Conservation (phyloP, 1,140 invertebrate species). For the Acromyrmex charruanus region DNA sequence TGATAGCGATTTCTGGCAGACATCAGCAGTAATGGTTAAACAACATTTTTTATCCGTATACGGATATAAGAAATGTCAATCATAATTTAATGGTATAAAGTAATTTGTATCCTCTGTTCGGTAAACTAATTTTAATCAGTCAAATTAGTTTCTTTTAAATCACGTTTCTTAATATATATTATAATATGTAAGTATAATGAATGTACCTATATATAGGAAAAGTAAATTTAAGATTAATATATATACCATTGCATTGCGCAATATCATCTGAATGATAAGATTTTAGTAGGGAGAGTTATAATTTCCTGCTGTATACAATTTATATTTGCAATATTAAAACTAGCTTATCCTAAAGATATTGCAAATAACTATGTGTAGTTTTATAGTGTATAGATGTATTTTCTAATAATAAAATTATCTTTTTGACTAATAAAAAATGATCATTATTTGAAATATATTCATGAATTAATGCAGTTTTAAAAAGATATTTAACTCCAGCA, state of each 20-base stretch:
- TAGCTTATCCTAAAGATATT: not conserved
- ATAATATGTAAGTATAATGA: not conserved
- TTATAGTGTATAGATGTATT: too few species aligned
- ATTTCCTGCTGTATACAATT: too few species aligned
- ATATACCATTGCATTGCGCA: not conserved
- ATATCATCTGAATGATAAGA: not conserved
- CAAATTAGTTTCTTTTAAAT: not conserved
- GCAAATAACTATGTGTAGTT: not conserved
- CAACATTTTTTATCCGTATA: not conserved
- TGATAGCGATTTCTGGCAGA: slow-evolving; percentile 10
- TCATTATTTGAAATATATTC: not conserved
- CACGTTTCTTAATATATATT: not conserved
- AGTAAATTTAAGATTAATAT: not conserved
- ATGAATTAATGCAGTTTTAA: not conserved
- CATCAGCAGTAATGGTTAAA: slow-evolving; percentile 16
- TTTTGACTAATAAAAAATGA: not conserved
- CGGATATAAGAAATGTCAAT: not conserved
- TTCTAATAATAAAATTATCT: not conserved
- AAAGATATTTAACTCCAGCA: not conserved
- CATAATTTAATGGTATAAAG: not conserved
- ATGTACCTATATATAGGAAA: not conserved
- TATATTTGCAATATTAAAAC: not conserved
- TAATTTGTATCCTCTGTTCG: not conserved
- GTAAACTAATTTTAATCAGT: not conserved
- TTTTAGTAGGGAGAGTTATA: too few species aligned